A percentile compares a stretch with the other conserved stretches of the same genome.
phyloP scores from a whole-genome alignment of 2,888 invertebrate species.

The Neoscelio sp. region DNA sequence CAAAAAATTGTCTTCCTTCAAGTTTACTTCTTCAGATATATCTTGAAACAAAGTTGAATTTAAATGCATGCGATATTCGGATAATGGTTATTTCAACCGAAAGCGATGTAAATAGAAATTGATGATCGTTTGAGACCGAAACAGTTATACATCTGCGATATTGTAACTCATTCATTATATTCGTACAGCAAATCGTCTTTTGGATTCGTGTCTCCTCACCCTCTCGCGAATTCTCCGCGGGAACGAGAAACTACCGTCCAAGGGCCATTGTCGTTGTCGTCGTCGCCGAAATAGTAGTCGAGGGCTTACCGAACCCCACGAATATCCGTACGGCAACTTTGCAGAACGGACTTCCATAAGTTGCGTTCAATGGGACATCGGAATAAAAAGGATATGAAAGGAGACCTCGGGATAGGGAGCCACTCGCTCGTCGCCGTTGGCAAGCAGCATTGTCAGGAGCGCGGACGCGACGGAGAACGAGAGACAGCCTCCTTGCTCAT shows the following conservation, averaged over 20 bases:
- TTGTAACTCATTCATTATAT: conserved; percentile 55
- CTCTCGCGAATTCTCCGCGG: conserved; percentile 61
- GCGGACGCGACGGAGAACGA: no score
- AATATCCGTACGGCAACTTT: conserved; percentile 78
- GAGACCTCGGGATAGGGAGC: conserved; percentile 57
- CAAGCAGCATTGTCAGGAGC: conserved; percentile 64
- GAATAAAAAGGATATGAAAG: conserved; percentile 77
- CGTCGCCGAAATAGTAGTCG: conserved; percentile 60
- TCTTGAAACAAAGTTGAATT: conserved; percentile 33
- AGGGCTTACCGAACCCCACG: conserved; percentile 73
- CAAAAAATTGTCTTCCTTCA: not conserved
- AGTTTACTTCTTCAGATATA: conserved; percentile 33
- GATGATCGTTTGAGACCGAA: conserved; percentile 2
- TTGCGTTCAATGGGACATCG: conserved; percentile 79
- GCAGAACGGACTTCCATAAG: conserved; percentile 78
- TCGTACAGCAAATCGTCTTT: conserved; percentile 44
- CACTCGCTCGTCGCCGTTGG: conserved; percentile 55
- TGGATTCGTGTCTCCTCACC: conserved; percentile 41
- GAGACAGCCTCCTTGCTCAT: conserved; percentile 53
- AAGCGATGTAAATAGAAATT: conserved; percentile 1
- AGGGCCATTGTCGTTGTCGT: conserved; percentile 77
- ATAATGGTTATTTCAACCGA: conserved; percentile 30
- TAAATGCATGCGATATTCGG: not conserved
- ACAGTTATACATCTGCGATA: conserved; percentile 48
- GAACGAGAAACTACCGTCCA: conserved; percentile 77